Percentiles rank a stretch among this genome's conserved stretches.
Evolutionary conservation across 2,797 vertebrate genomes (phyloP).

Genomic region (Chaetodon trifasciatus): DNA sequence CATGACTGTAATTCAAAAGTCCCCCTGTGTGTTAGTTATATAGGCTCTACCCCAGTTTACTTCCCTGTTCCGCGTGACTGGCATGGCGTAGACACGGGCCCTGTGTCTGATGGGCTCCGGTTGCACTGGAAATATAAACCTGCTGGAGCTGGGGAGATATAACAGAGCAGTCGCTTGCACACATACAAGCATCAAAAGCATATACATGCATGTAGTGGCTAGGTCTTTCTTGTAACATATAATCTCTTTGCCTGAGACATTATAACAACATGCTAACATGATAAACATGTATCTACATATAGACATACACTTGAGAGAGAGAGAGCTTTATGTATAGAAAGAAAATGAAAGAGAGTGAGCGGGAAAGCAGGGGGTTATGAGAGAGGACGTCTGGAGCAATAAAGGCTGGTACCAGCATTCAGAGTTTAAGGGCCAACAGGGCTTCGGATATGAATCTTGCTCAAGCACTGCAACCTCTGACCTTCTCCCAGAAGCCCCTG

Average conservation of each 20-base stretch:
- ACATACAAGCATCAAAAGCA: not conserved
- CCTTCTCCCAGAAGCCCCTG: slow-evolving; percentile 71
- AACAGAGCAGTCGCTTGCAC: slow-evolving; percentile 40
- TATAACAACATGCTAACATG: slow-evolving; percentile 14
- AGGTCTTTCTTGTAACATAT: slow-evolving; percentile 4
- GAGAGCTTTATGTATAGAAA: slow-evolving; percentile 3
- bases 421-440: slow-evolving; percentile 75
- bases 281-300: slow-evolving; percentile 11
- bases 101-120: slow-evolving; percentile 61
- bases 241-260: not conserved
- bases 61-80: slow-evolving; percentile 78
- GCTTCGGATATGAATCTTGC: slow-evolving; percentile 79
- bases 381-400: slow-evolving; percentile 68
- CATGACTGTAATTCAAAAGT: slow-evolving; percentile 68
- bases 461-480: slow-evolving; percentile 71
- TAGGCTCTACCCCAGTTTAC: slow-evolving; percentile 61
- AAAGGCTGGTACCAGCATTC: slow-evolving; percentile 64
- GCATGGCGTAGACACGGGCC: slow-evolving; percentile 66
- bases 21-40: slow-evolving; percentile 68
- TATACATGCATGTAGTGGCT: not conserved
- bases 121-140: slow-evolving; percentile 69
- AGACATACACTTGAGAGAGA: not conserved
- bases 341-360: slow-evolving; percentile 30
- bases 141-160: slow-evolving; percentile 56
- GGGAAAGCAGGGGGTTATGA: slow-evolving; percentile 47